Evolutionary conservation across 2,888 invertebrate genomes (phyloP).

Genomic region (Phyllotreta striolata): DNA sequence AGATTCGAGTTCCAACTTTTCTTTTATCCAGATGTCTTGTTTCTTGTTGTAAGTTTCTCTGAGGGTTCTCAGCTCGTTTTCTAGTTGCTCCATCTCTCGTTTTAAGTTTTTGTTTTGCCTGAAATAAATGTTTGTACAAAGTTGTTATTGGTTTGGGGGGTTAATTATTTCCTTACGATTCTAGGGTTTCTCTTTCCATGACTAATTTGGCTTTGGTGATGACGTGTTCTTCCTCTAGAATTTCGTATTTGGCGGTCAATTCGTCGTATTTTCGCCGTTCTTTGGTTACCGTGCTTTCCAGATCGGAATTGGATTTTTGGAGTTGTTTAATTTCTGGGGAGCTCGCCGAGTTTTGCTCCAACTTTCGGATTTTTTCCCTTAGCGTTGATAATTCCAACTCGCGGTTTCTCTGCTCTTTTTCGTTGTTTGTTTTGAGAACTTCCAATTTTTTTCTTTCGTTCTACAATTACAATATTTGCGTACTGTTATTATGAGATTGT

Average conservation of each 20-base stretch:
- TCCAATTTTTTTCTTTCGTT: conserved; percentile 74
- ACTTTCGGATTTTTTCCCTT: conserved; percentile 74
- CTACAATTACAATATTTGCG: conserved; percentile 53
- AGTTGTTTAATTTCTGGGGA: conserved; percentile 73
- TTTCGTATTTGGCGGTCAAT: conserved; percentile 82
- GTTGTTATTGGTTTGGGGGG: background rate
- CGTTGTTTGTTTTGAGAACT: conserved; percentile 71
- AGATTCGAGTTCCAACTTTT: conserved; percentile 73
- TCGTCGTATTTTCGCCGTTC: conserved; percentile 81
- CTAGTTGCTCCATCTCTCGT: conserved; percentile 68
- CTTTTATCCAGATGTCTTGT: conserved; percentile 76
- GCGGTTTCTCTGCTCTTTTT: conserved; percentile 79
- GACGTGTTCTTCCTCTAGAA: conserved; percentile 84
- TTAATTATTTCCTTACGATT: conserved; percentile 64
- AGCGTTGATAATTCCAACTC: conserved; percentile 80
- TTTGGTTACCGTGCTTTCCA: conserved; percentile 72
- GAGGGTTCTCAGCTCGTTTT: conserved; percentile 71
- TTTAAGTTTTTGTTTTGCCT: conserved; percentile 71
- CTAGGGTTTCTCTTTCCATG: conserved; percentile 81
- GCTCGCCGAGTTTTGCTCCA: conserved; percentile 69
- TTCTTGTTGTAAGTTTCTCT: conserved; percentile 71
- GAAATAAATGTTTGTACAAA: conserved; percentile 47
- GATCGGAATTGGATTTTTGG: conserved; percentile 65
- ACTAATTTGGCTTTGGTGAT: conserved; percentile 82
- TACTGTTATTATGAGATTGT: background rate